Evolutionary conservation across 2,113 vertebrate species (phyloP).

Genomic region (Neolamprologus hecqui): DNA sequence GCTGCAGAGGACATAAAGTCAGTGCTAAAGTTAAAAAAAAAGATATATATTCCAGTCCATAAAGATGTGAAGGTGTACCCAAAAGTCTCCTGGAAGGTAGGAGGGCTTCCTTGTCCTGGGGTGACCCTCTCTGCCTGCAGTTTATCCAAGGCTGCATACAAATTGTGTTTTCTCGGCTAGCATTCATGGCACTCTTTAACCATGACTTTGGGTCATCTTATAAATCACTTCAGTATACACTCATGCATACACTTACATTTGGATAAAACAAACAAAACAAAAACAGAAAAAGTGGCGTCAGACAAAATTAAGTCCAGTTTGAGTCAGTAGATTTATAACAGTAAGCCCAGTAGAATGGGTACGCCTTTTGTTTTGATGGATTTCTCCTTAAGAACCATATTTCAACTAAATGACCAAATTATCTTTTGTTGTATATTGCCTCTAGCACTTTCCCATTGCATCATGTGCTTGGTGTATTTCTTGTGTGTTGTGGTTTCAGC

Average conservation of each 20-base stretch:
- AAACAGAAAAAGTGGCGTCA: not conserved
- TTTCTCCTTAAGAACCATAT: not conserved
- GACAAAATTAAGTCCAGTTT: not conserved
- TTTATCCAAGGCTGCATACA: not conserved
- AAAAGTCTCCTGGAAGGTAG: not conserved
- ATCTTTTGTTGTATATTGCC: not conserved
- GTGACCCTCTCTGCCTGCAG: not conserved
- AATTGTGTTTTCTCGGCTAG: not conserved
- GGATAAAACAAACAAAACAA: not conserved
- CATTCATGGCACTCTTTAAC: not conserved
- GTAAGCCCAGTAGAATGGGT: not conserved
- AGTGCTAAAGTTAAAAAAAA: not conserved
- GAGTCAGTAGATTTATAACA: not conserved
- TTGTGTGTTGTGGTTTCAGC: not conserved
- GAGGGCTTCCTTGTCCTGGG: not conserved
- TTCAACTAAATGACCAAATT: not conserved
- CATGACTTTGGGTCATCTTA: not conserved
- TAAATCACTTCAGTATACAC: not conserved
- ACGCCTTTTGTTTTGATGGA: not conserved
- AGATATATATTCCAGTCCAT: not conserved
- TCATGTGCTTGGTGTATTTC: not conserved
- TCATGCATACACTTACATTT: not conserved
- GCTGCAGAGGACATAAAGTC: not conserved
- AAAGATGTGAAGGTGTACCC: not conserved
- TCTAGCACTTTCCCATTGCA: not conserved